A percentile compares a stretch with the other conserved stretches of the same genome.
These are phyloP conservation scores for Cotesia typhae DNA, from an alignment of 1,140 invertebrate species.

Conservation along the genomic window DNA sequence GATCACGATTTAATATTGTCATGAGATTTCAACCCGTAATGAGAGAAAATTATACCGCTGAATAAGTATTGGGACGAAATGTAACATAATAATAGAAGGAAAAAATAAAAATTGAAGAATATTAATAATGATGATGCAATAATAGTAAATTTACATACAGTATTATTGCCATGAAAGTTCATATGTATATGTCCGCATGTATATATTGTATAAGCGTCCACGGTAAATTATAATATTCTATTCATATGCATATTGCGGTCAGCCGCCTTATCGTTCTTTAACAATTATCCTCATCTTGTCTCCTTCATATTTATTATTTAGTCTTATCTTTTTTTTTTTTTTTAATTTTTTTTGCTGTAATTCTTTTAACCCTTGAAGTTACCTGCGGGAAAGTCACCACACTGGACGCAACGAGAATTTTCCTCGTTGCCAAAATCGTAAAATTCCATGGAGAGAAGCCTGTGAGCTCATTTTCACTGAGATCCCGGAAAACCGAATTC, in stretches of 20 bases:
- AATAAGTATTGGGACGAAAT: no score
- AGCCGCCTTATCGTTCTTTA: conserved; percentile 50
- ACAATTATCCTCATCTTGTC: conserved; percentile 45
- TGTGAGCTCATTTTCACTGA: not conserved
- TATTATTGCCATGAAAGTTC: conserved; percentile 8
- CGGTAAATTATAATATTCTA: conserved; percentile 38
- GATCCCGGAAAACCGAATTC: conserved; percentile 6
- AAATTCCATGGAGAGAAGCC: conserved; percentile 6
- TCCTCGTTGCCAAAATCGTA: not conserved
- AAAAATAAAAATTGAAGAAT: not conserved
- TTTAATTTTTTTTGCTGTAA: no score
- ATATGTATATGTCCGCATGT: conserved; percentile 18
- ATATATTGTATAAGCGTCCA: conserved; percentile 1
- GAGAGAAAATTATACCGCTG: no score
- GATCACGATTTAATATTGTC: no score
- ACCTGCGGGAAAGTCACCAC: not conserved
- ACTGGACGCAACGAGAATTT: conserved; percentile 3
- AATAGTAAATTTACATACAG: conserved; percentile 46
- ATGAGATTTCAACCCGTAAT: no score
- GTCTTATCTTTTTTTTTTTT: not conserved
- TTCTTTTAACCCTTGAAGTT: not conserved
- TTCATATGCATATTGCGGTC: conserved; percentile 51
- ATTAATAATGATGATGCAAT: no score
- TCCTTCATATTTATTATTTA: not conserved
- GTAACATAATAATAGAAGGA: not conserved